Evolutionary conservation across 2,113 vertebrate genomes (phyloP).

Genomic region (Ginglymostoma cirratum): DNA sequence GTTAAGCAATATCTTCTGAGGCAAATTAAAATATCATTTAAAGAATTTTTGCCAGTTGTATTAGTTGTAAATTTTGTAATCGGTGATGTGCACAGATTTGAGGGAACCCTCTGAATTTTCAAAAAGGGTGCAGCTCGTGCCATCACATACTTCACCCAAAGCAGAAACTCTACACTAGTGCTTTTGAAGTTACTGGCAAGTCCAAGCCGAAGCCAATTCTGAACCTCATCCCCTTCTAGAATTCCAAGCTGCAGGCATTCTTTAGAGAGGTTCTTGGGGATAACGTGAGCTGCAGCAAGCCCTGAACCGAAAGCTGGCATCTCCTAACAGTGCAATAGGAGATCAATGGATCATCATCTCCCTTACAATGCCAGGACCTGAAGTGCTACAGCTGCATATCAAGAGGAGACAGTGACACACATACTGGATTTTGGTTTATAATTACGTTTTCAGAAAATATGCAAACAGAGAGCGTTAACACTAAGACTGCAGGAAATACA

Average conservation of each 20-base stretch:
- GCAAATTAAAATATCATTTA: background rate
- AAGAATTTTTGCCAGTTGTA: too few relatives aligned
- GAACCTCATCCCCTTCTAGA: background rate
- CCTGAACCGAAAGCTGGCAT: background rate
- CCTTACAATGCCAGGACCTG: background rate
- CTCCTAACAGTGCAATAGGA: background rate
- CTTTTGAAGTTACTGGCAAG: background rate
- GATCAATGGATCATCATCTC: background rate
- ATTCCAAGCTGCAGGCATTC: background rate
- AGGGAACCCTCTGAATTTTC: too few relatives aligned
- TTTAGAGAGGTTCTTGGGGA: background rate
- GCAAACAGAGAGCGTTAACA: background rate
- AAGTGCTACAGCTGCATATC: background rate
- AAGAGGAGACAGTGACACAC: background rate
- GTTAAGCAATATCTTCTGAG: background rate
- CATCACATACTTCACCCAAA: background rate
- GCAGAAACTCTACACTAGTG: background rate
- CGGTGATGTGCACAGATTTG: too few relatives aligned
- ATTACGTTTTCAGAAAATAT: background rate
- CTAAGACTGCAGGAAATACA: background rate
- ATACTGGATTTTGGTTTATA: background rate
- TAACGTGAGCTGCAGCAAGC: background rate
- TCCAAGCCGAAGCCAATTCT: background rate
- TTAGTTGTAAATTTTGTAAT: too few relatives aligned
- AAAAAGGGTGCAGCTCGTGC: too few relatives aligned